Evolutionary conservation across 2,113 vertebrate genomes (phyloP), one percentile per base, ranked within the genome.

Genomic region (Seriola dumerili): DNA sequence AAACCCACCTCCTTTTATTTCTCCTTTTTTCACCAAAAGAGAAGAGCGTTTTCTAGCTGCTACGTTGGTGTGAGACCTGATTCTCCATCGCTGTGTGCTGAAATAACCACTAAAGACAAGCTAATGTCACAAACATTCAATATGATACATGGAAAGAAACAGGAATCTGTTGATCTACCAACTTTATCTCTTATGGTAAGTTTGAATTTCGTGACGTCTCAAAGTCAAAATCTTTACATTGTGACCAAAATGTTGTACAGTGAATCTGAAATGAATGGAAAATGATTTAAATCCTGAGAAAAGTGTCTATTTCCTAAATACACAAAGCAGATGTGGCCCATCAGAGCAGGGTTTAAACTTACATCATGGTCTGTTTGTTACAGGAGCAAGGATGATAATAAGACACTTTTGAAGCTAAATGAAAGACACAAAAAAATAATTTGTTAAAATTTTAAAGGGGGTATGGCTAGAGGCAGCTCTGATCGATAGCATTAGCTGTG

Each of bases 401-500:
- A 68, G 64, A 80, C 63, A 81, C 70, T 19, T 87, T 76, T 85
- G 74, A 88, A 72, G 66, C 66, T 76, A 84, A 90, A 79, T 62
- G 65, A 38, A 4, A 36, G 54, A 64, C 63, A 52, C 40, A 63
- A 42, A 75, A 42, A 85, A 57, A 23, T 23, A 83, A 86, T 83
- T 83, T 84, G 62, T 89, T 79, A 73, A 92, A 88, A 85, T 91
- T 92, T 94, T 91, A 90, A 79, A 84, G 79, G 84, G 81, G 59
- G 59, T 76, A 81, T 75, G 76, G 86, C 84, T 75, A 62, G 65
- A 72, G 84, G 80, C 68, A 55, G 81, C 46, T 9, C 86, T 91
- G 86, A 92, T 94, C 89, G 42, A 94, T 95, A 90, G 86, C 89
- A 88, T 92, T 92, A 90, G 89, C 93, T 76, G 86, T 80, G 84